Percentiles rank a stretch among this genome's conserved stretches.
Evolutionary conservation across 2,888 invertebrate species (phyloP).

Genomic region (Celastrina argiolus): DNA sequence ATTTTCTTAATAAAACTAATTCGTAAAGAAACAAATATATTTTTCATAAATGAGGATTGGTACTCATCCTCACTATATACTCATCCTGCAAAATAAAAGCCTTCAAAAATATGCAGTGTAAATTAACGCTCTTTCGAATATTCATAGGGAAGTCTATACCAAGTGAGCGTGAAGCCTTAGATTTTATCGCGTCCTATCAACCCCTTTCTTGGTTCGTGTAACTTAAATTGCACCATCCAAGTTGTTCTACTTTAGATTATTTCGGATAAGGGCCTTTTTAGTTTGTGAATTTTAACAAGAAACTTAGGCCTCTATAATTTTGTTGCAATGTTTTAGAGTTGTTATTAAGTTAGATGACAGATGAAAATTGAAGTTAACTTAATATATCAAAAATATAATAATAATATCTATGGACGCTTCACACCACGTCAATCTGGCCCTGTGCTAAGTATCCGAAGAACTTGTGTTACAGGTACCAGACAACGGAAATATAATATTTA

Average conservation of each 20-base stretch:
- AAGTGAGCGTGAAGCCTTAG: slow-evolving; percentile 11
- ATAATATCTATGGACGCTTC: too few species aligned
- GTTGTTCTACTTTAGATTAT: slow-evolving; percentile 22
- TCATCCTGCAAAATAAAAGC: too few species aligned
- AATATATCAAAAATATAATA: too few species aligned
- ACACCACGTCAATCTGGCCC: too few species aligned
- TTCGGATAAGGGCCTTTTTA: slow-evolving; percentile 19
- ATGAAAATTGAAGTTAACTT: too few species aligned
- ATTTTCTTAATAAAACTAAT: too few species aligned
- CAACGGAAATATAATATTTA: too few species aligned
- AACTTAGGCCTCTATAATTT: slow-evolving; percentile 13
- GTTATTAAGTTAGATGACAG: background rate
- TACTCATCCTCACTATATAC: too few species aligned
- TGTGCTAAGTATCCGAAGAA: too few species aligned
- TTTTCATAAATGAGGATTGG: too few species aligned
- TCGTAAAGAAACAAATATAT: too few species aligned
- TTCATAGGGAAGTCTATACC: slow-evolving; percentile 2
- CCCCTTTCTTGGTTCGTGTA: slow-evolving; percentile 24
- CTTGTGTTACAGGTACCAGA: too few species aligned
- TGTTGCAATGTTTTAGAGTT: background rate
- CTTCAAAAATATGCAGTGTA: background rate
- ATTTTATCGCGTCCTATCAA: slow-evolving; percentile 22
- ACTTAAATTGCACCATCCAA: slow-evolving; percentile 23
- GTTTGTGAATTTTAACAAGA: slow-evolving; percentile 17
- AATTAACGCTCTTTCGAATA: background rate